phyloP scores from a whole-genome alignment of 37 sponge, comb jelly and placozoan species.

The Dysidea cf. avara region DNA sequence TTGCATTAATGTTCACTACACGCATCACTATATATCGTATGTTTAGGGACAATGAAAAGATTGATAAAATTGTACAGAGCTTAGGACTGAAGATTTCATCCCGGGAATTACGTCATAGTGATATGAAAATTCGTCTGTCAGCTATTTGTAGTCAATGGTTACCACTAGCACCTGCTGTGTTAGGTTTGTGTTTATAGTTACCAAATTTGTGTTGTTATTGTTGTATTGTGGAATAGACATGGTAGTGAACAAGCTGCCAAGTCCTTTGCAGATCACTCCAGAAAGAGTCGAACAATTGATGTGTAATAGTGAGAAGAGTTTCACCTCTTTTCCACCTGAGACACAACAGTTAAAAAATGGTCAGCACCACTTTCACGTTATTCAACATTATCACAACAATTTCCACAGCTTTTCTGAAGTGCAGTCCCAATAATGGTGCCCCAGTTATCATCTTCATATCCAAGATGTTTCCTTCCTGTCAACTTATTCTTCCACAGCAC shows the following conservation, averaged over 20 bases:
- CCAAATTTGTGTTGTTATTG: neutral
- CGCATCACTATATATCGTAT: too few species aligned
- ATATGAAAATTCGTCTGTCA: conserved; percentile 66
- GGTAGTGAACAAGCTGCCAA: conserved; percentile 78
- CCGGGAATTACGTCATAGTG: conserved; percentile 70
- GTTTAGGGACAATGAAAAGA: conserved; percentile 80
- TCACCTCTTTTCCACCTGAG: conserved; percentile 69
- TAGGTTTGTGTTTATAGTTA: conserved; percentile 31
- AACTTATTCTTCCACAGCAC: conserved; percentile 47
- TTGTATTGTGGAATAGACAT: conserved; percentile 37
- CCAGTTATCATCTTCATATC: conserved; percentile 87
- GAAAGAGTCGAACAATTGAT: conserved; percentile 85
- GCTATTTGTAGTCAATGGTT: conserved; percentile 95
- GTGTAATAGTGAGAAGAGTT: conserved; percentile 50
- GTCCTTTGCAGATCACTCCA: conserved; percentile 67
- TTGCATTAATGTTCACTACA: conserved; percentile 8
- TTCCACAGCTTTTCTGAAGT: conserved; percentile 65
- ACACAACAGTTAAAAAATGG: conserved; percentile 76
- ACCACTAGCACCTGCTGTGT: conserved; percentile 78
- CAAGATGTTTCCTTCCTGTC: conserved; percentile 82
- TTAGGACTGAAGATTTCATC: conserved; percentile 77
- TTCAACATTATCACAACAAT: neutral
- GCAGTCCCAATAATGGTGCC: conserved; percentile 35
- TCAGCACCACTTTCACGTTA: conserved; percentile 10
- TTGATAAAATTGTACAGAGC: conserved; percentile 86